These are phyloP conservation scores for Ariopsis seemanni DNA, from an alignment of 2,113 vertebrate species.

Conservation along the genomic window DNA sequence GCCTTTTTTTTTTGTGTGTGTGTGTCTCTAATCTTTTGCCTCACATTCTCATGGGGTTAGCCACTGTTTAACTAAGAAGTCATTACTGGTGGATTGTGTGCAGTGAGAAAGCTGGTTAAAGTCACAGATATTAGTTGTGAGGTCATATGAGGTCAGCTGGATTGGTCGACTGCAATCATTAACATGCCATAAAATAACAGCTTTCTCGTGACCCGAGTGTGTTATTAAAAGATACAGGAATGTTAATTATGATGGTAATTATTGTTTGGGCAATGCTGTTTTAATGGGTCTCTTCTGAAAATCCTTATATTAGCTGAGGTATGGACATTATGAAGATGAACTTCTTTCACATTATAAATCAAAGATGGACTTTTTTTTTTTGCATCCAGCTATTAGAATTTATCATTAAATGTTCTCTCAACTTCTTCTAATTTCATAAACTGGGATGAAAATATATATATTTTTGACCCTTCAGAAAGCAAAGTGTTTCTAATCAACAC, in stretches of 20 bases:
- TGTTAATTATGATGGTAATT: slow-evolving; percentile 22
- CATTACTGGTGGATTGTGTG: slow-evolving; percentile 5
- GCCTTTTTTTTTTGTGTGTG: background rate
- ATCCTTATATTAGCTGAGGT: background rate
- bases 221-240: background rate
- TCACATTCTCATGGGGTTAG: slow-evolving; percentile 23
- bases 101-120: background rate
- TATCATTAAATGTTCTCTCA: background rate
- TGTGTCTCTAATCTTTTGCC: slow-evolving; percentile 29
- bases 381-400: background rate
- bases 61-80: slow-evolving; percentile 9
- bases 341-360: background rate
- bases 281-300: background rate
- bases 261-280: slow-evolving; percentile 1
- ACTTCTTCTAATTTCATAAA: background rate
- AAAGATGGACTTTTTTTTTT: background rate
- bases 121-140: slow-evolving; percentile 1
- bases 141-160: slow-evolving; percentile 14
- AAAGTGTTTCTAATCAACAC: background rate
- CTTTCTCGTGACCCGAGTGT: background rate
- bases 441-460: background rate
- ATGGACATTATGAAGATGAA: slow-evolving; percentile 11
- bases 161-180: slow-evolving; percentile 7
- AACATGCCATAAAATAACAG: slow-evolving; percentile 20
- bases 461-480: slow-evolving; percentile 6